Percentiles rank a stretch among this genome's conserved stretches.
These are phyloP conservation scores for Darevskia nairensis DNA, from an alignment of 2,797 vertebrate species.

Conservation along the genomic window DNA sequence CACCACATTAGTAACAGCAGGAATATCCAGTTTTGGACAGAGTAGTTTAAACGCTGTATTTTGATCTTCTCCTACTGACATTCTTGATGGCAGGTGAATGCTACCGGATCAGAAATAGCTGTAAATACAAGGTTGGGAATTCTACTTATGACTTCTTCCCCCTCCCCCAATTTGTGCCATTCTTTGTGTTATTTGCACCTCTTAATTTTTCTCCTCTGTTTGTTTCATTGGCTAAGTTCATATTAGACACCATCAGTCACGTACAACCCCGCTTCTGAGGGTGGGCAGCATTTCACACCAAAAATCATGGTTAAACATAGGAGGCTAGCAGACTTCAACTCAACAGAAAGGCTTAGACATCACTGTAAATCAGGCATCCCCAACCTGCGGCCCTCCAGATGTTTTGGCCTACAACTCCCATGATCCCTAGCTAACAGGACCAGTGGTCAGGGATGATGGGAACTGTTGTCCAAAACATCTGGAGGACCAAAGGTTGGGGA, in stretches of 20 bases:
- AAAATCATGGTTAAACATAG: neutral
- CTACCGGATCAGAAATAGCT: neutral
- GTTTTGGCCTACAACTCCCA: too few species aligned
- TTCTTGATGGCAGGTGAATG: neutral
- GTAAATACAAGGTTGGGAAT: neutral
- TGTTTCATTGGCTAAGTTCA: constrained; percentile 2
- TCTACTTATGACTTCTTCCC: neutral
- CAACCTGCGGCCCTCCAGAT: too few species aligned
- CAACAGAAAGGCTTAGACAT: neutral
- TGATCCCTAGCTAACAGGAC: too few species aligned
- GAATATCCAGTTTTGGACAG: constrained; percentile 1
- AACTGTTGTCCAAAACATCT: too few species aligned
- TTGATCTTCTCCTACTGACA: neutral
- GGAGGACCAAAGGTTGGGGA: too few species aligned
- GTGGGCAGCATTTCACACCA: neutral
- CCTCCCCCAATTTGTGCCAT: too few species aligned
- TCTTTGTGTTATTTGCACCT: neutral
- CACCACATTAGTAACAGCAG: neutral
- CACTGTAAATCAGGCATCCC: neutral
- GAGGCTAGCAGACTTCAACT: neutral
- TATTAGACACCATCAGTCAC: neutral
- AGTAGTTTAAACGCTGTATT: neutral
- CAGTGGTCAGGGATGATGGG: too few species aligned
- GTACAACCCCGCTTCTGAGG: neutral
- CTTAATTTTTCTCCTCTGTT: neutral